Percentiles rank a stretch among this genome's conserved stretches.
phyloP scores from a whole-genome alignment of 2,113 vertebrate species.

The Carlito syrichta region DNA sequence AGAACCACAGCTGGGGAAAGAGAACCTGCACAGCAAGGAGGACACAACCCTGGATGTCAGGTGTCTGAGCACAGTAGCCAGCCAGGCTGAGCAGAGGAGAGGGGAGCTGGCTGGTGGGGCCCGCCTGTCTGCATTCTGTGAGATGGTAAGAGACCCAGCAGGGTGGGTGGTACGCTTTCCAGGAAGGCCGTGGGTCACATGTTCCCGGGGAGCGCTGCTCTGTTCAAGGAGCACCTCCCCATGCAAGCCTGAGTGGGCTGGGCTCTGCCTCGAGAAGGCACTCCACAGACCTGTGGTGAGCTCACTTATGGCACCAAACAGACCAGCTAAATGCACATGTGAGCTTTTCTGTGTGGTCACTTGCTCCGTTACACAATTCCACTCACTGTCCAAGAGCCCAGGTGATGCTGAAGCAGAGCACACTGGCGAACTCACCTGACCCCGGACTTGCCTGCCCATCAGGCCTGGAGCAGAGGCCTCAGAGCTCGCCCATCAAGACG shows the following conservation, averaged over 20 bases:
- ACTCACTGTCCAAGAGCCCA: neutral
- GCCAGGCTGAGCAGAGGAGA: conserved; percentile 77
- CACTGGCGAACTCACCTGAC: too few relatives aligned
- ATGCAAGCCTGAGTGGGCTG: too few relatives aligned
- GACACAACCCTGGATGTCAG: conserved; percentile 71
- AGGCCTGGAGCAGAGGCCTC: neutral
- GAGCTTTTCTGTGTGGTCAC: neutral
- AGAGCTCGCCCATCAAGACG: neutral
- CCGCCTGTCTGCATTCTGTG: conserved; percentile 84
- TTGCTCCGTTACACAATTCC: neutral
- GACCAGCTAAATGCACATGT: neutral
- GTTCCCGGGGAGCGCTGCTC: too few relatives aligned
- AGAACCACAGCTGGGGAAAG: conserved; percentile 77
- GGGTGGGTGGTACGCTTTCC: neutral
- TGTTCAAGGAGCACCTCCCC: too few relatives aligned
- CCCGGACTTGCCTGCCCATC: too few relatives aligned
- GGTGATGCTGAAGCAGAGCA: neutral
- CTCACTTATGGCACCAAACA: neutral
- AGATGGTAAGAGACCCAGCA: conserved; percentile 75
- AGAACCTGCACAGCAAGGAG: conserved; percentile 54
- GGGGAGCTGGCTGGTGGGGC: conserved; percentile 79
- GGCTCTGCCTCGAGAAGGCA: neutral
- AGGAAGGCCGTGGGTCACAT: too few relatives aligned
- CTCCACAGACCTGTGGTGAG: neutral
- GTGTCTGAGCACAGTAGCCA: conserved; percentile 75